phyloP scores from a whole-genome alignment of 2,113 vertebrate species.

The Fregata magnificens region DNA sequence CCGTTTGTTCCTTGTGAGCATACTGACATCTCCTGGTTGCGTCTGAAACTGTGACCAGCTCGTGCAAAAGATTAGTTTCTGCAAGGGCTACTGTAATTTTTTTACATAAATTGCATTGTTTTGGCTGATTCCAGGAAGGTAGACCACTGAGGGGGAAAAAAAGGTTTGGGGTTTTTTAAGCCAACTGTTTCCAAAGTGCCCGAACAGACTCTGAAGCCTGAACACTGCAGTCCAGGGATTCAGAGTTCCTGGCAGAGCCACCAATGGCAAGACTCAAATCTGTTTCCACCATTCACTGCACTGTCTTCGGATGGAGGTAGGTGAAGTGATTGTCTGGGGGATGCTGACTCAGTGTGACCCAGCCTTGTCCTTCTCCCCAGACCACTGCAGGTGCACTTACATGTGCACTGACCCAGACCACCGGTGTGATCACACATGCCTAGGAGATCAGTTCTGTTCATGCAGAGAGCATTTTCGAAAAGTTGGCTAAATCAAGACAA shows the following conservation, averaged over 20 bases:
- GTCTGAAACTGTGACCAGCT: neutral
- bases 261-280: neutral
- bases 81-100: neutral
- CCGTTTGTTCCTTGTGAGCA: neutral
- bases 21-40: conserved; percentile 70
- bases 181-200: neutral
- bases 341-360: neutral
- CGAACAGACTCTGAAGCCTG: neutral
- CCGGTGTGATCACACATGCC: neutral
- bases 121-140: neutral
- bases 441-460: neutral
- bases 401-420: fast-evolving
- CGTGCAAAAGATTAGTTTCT: neutral
- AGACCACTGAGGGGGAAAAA: fast-evolving
- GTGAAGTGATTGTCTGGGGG: neutral
- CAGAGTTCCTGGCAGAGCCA: neutral
- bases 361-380: neutral
- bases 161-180: neutral
- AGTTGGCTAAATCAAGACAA: neutral
- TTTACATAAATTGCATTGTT: neutral
- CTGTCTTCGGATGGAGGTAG: neutral
- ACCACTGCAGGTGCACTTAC: neutral
- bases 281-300: neutral
- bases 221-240: neutral
- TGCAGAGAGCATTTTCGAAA: neutral